Base-by-base conservation (phyloP, 2,888 invertebrate species). In the Sepiola atlantica region DNA sequence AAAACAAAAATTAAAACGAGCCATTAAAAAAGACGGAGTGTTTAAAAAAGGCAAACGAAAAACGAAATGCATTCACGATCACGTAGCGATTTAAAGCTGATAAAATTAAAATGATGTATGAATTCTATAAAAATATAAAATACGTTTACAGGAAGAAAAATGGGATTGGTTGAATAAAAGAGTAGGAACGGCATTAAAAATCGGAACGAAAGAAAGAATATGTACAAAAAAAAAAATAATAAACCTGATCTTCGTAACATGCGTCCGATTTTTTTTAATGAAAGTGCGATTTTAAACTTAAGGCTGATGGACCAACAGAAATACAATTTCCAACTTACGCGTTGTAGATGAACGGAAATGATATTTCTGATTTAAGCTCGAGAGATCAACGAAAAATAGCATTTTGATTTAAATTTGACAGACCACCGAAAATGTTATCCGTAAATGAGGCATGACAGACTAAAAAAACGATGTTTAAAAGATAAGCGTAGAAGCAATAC, bases 171-270 rank as follows among this genome's bases (percentile, higher is more conserved):
- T n/a, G 18, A 77, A 77, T 77, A 32, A 77, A n/a, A 32, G n/a
- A 77, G 32, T n/a, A n/a, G 77, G 32, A 77, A 16, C n/a, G n/a
- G n/a, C 32, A 77, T 32, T n/a, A n/a, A 77, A 18, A 77, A 32
- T 77, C n/a, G 77, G 77, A 77, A 16, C 77, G n/a, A 77, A n/a
- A 77, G 32, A 77, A 18, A 21, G 2, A 45, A 45, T 45, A 8
- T 45, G 8, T 4, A 45, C 45, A 21, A 57, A 20, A 21, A 57
- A 57, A 21, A 21, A 57, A 77, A 32, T 21, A n/a, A 16, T 1
- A n/a, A 2, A 3, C 3, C 2, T 16, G 0, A 3, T 14, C 0
- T 16, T 16, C 14, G n/a, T 6, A n/a, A n/a, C 16, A 14, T n/a
- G 14, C n/a, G 77, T n/a, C n/a, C 2, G n/a, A 77, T n/a, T 45